Conservation (phyloP, 2,113 vertebrate species). For the Terrapene triunguis region DNA sequence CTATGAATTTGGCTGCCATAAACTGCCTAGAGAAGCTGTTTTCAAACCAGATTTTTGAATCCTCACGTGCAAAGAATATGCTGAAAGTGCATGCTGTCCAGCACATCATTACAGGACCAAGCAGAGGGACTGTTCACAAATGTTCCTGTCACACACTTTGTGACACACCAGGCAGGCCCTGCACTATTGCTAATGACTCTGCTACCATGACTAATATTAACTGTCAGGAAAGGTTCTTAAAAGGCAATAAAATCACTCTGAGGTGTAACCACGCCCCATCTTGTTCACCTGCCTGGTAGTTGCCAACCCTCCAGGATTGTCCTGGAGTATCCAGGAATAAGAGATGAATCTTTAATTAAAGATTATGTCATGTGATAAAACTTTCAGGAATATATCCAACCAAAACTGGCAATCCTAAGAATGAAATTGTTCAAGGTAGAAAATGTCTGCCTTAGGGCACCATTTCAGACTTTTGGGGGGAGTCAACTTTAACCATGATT, state of each 20-base stretch:
- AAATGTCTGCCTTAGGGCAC: neutral
- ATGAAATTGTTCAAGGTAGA: neutral
- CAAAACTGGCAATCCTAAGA: neutral
- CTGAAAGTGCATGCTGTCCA: neutral
- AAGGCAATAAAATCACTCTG: neutral
- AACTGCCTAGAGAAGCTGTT: neutral
- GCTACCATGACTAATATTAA: neutral
- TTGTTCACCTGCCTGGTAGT: neutral
- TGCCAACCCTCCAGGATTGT: neutral
- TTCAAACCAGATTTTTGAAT: neutral
- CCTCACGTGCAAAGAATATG: neutral
- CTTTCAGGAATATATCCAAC: neutral
- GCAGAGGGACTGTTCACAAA: neutral
- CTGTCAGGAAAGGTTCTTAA: neutral
- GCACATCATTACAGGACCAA: neutral
- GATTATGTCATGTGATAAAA: neutral
- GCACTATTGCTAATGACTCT: neutral
- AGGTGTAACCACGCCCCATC: neutral
- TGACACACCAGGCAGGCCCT: neutral
- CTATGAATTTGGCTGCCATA: neutral
- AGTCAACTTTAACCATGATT: neutral
- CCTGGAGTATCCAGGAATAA: neutral
- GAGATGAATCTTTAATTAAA: neutral
- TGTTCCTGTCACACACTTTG: neutral
- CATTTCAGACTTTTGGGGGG: neutral